Evolutionary conservation across 2,113 vertebrate species (phyloP).

Genomic region (Anas platyrhynchos): DNA sequence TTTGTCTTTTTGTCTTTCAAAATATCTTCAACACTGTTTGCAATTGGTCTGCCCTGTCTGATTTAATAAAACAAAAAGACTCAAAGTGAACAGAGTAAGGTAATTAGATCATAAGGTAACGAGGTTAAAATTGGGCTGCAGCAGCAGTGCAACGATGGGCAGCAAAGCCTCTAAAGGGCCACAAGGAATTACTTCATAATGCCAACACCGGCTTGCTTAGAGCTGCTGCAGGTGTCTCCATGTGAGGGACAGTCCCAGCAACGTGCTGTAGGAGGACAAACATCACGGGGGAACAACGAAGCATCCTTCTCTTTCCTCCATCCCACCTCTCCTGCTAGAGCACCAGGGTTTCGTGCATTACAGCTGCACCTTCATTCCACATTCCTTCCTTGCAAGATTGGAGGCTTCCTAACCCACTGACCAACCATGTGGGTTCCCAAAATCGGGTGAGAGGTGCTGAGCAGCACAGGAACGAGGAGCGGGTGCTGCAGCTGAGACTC

Average conservation of each 20-base stretch:
- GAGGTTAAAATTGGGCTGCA: neutral
- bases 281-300: neutral
- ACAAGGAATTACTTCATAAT: rapidly evolving
- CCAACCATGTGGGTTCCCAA: neutral
- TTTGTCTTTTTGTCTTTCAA: neutral
- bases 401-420: neutral
- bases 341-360: neutral
- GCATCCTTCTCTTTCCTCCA: neutral
- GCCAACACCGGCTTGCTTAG: neutral
- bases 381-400: neutral
- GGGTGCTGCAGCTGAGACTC: neutral
- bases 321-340: neutral
- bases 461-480: neutral
- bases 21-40: neutral
- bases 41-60: neutral
- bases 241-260: rapidly evolving
- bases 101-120: neutral
- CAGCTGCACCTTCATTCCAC: neutral
- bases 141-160: neutral
- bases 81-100: neutral
- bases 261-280: rapidly evolving
- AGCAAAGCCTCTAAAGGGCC: neutral
- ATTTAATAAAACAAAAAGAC: neutral
- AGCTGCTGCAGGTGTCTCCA: neutral
- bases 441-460: neutral